Conservation (phyloP, 2,888 invertebrate genomes). For the Rhagonycha lutea region DNA sequence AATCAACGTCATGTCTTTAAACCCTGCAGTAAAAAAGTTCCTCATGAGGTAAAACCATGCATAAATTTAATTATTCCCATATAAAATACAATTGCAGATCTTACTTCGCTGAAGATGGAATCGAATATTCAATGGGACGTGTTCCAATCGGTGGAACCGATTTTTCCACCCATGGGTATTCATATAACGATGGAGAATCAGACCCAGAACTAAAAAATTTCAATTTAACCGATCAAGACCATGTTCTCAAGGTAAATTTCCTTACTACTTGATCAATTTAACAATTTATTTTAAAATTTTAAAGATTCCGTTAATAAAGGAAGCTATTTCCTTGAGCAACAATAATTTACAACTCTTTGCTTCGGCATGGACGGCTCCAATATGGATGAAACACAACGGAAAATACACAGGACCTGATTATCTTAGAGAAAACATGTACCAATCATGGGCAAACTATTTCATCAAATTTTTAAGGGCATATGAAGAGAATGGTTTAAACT, state of each 20-base stretch:
- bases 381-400: constrained; percentile 64
- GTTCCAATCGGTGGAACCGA: constrained; percentile 86
- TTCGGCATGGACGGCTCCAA: constrained; percentile 59
- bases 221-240: constrained; percentile 68
- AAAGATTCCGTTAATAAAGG: constrained; percentile 46
- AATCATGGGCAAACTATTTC: constrained; percentile 82
- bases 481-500: constrained; percentile 63
- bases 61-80: not conserved
- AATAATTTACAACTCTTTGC: constrained; percentile 60
- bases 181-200: constrained; percentile 70
- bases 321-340: constrained; percentile 39
- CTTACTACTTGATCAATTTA: not conserved
- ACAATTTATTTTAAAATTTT: constrained; percentile 5
- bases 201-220: constrained; percentile 65
- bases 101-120: constrained; percentile 68
- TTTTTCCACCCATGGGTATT: constrained; percentile 80
- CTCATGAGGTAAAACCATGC: constrained; percentile 3
- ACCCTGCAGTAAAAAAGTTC: constrained; percentile 55
- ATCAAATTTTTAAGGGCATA: constrained; percentile 80
- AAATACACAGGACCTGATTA: constrained; percentile 51
- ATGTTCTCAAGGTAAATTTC: constrained; percentile 64
- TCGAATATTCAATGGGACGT: constrained; percentile 77
- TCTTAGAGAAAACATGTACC: constrained; percentile 61
- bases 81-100: constrained; percentile 61
- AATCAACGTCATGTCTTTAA: constrained; percentile 70